phyloP scores from a whole-genome alignment of 2,888 invertebrate species.

The Cantharis nigra region DNA sequence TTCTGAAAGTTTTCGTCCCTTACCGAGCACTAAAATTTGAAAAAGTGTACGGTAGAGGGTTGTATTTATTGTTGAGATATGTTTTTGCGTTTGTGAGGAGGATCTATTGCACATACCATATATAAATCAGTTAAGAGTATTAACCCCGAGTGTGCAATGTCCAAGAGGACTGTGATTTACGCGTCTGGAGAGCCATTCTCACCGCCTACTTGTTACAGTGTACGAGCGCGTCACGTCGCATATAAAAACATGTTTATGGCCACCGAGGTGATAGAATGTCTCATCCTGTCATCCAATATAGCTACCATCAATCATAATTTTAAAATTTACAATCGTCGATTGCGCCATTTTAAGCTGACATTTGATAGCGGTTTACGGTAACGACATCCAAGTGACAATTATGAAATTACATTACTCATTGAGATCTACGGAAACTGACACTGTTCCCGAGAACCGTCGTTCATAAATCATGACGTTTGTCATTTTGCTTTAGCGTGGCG shows the following conservation, averaged over 20 bases:
- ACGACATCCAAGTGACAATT: conserved; percentile 54
- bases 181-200: conserved; percentile 53
- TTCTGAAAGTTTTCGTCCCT: conserved; percentile 10
- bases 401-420: conserved; percentile 56
- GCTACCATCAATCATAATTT: conserved; percentile 54
- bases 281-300: conserved; percentile 52
- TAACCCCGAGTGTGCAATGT: conserved; percentile 56
- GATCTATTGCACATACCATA: conserved; percentile 39
- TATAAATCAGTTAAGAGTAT: conserved; percentile 54
- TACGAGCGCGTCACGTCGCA: conserved; percentile 50
- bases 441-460: conserved; percentile 45
- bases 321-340: conserved; percentile 43
- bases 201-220: conserved; percentile 53
- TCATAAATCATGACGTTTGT: conserved; percentile 53
- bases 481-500: conserved; percentile 44
- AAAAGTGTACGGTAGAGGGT: not conserved
- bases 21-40: not conserved
- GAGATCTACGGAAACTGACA: conserved; percentile 52
- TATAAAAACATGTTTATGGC: conserved; percentile 54
- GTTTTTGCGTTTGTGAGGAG: not conserved
- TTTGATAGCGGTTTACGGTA: conserved; percentile 47
- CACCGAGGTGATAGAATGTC: conserved; percentile 49
- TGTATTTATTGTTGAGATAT: not conserved
- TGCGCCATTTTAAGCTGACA: conserved; percentile 41
- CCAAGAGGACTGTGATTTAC: conserved; percentile 53